Base-by-base conservation (phyloP, 2,113 vertebrate genomes). In the Neomonachus schauinslandi region DNA sequence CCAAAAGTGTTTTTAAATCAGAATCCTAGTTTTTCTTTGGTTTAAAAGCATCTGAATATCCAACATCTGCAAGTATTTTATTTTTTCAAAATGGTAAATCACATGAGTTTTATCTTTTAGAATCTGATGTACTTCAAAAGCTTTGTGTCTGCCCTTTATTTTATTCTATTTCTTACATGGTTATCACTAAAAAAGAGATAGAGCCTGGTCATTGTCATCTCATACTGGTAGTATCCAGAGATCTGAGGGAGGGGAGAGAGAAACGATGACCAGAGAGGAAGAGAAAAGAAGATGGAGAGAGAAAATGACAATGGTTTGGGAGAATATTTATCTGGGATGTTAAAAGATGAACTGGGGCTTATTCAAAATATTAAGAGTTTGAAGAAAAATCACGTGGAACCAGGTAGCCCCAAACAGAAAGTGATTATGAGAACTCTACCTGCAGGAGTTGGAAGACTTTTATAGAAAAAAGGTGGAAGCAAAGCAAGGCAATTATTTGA, bases 51-150 rank as follows among this genome's bases (percentile, higher is more conserved):
- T 81, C 85, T 87, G 94, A 94, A 39, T 90, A 94, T 28, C 61
- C 71, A 96, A 96, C 84, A 98, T 94, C 91, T 97, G 97, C 57
- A 95, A 96, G 82, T 89, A 81, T 87, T 95, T 94, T 33, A 46
- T 93, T 83, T 95, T 72, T 89, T 77, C 87, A 92, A 96, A 89
- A 77, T 74, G 76, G n/a, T 63, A 79, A 89, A 93, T 97, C 71
- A 86, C 86, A 92, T 76, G 42, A 39, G 7, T 74, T 97, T 94
- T 77, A 77, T 94, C 19, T 97, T 96, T 94, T 95, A 80, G 36
- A 97, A 80, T 86, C 24, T 24, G 31, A 39, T 67, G 28, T 85
- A 79, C 39, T 86, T 91, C 57, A 82, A 71, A 83, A 95, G 15
- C 14, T 89, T 91, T 96, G 16, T 82, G 33, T 57, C 22, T 39